A percentile compares a stretch with the other conserved stretches of the same genome.
Conservation (phyloP, 92 coral and sea anemone species). For the Parazoanthus atlanticus region DNA sequence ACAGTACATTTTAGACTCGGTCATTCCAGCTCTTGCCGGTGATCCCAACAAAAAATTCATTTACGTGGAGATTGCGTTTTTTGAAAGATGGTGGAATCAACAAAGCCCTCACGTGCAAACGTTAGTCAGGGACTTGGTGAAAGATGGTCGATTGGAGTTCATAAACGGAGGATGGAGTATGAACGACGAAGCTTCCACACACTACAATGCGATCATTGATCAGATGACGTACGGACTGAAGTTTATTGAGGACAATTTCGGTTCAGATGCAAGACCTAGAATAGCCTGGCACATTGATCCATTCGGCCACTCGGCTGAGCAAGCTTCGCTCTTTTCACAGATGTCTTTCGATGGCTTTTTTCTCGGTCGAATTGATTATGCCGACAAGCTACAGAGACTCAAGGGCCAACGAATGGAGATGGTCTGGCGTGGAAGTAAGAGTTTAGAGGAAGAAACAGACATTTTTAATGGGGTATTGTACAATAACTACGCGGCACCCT, state of each 20-base stretch:
- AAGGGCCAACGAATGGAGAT: conserved; percentile 67
- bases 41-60: conserved; percentile 77
- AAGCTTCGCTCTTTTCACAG: conserved; percentile 77
- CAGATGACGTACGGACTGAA: conserved; percentile 78
- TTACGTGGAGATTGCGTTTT: conserved; percentile 95
- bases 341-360: conserved; percentile 84
- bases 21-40: conserved; percentile 80
- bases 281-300: conserved; percentile 86
- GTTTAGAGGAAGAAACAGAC: conserved; percentile 74
- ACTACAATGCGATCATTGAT: conserved; percentile 77
- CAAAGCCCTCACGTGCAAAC: conserved; percentile 63
- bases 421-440: conserved; percentile 77
- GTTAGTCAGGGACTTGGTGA: conserved; percentile 76
- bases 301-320: conserved; percentile 78
- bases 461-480: conserved; percentile 90
- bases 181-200: too few relatives aligned
- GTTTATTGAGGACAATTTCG: conserved; percentile 73
- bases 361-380: conserved; percentile 73
- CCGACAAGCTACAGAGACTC: conserved; percentile 54
- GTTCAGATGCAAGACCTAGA: conserved; percentile 68
- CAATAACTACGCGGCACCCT: conserved; percentile 81
- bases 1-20: conserved; percentile 93
- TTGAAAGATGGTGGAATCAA: conserved; percentile 95
- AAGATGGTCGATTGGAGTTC: conserved; percentile 71
- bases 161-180: conserved; percentile 82